phyloP scores from a whole-genome alignment of 2,113 vertebrate species.

The Lampris incognitus region DNA sequence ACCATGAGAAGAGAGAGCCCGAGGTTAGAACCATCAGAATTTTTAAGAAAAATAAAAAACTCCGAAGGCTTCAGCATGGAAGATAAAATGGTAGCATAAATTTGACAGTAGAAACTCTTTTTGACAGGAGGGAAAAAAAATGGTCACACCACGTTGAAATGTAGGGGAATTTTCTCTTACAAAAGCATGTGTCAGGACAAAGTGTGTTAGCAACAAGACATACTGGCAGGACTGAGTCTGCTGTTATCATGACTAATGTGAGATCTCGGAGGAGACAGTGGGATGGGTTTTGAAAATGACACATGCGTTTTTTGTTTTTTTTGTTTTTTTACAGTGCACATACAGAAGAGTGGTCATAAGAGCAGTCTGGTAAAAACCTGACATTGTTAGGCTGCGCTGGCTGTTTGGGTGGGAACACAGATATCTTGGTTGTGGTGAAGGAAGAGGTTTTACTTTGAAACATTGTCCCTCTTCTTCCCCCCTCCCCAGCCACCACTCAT shows the following conservation, averaged over 20 bases:
- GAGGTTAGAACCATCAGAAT: conserved; percentile 44
- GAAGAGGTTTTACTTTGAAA: conserved; percentile 60
- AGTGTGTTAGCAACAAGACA: no score
- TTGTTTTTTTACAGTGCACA: no score
- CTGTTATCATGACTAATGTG: no score
- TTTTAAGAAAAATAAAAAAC: conserved; percentile 33
- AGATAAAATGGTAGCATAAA: conserved; percentile 36
- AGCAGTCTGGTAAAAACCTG: not conserved
- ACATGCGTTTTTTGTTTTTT: no score
- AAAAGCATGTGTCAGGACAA: not conserved
- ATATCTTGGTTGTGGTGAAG: not conserved
- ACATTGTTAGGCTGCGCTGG: conserved; percentile 1
- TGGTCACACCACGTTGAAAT: conserved; percentile 8
- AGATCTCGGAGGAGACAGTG: no score
- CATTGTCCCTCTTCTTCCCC: conserved; percentile 87
- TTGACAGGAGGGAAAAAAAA: not conserved
- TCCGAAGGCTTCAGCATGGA: conserved; percentile 30
- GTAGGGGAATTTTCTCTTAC: not conserved
- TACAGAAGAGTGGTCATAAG: no score
- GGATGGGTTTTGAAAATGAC: no score
- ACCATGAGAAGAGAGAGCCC: conserved; percentile 57
- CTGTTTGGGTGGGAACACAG: not conserved
- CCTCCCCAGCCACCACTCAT: conserved; percentile 92
- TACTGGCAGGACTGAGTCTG: no score
- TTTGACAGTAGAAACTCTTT: conserved; percentile 21